These are phyloP conservation scores for Clarias platycephalus DNA, from an alignment of 2,797 vertebrate genomes.

Conservation along the genomic window DNA sequence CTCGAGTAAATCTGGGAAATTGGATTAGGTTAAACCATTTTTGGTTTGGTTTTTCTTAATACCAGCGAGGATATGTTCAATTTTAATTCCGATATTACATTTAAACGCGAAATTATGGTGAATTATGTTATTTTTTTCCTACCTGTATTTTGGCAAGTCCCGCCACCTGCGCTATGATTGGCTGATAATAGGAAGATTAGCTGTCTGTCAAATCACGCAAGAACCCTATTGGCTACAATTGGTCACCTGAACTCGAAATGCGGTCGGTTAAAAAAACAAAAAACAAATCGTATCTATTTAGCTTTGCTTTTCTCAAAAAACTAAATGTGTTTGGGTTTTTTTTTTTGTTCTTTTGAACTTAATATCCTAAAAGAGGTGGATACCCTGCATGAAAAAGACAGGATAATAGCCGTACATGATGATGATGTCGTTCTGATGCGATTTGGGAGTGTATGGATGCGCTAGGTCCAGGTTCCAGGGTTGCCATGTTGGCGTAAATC, in stretches of 20 bases:
- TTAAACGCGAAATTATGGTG: background rate
- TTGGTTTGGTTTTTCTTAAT: background rate
- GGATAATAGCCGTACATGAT: background rate
- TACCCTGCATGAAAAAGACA: background rate
- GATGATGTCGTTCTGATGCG: background rate
- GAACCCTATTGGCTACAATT: background rate
- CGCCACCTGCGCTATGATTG: background rate
- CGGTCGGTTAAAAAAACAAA: background rate
- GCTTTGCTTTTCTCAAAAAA: background rate
- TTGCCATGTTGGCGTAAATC: constrained; percentile 11
- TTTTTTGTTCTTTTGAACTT: background rate
- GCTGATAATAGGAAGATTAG: background rate
- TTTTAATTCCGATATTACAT: background rate
- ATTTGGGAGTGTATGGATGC: background rate
- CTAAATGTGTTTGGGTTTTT: background rate
- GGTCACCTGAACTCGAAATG: constrained; percentile 1
- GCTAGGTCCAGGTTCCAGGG: background rate
- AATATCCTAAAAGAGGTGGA: background rate
- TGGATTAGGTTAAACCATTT: background rate
- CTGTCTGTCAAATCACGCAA: background rate
- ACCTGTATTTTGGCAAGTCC: background rate
- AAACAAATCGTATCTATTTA: background rate
- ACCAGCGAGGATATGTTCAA: background rate
- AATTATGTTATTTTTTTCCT: background rate
- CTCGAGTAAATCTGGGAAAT: background rate